Conservation (phyloP, 2,888 invertebrate genomes). For the Pterobdella sp. region DNA sequence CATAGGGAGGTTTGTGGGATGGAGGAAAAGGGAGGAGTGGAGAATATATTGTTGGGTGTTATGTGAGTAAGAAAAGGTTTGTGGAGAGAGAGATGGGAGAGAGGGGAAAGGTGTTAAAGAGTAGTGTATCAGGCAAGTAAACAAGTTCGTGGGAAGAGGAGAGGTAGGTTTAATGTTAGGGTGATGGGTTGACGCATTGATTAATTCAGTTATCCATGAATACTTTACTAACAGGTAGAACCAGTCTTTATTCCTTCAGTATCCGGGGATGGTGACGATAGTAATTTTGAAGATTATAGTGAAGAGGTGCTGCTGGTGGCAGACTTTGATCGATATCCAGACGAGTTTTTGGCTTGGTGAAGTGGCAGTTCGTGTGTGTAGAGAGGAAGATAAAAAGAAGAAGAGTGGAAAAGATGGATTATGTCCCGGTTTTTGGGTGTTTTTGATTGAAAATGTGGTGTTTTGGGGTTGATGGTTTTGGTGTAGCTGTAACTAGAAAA, state of each 20-base stretch:
- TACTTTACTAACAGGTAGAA: constrained; percentile 4
- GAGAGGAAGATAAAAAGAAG: too few relatives aligned
- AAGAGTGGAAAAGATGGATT: too few relatives aligned
- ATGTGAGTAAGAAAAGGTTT: neutral
- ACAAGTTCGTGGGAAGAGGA: too few relatives aligned
- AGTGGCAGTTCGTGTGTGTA: too few relatives aligned
- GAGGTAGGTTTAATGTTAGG: too few relatives aligned
- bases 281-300: constrained; percentile 32
- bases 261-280: constrained; percentile 28
- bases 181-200: too few relatives aligned
- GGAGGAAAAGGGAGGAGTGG: neutral
- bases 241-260: constrained; percentile 17
- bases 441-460: constrained; percentile 11
- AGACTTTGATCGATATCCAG: neutral
- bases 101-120: too few relatives aligned
- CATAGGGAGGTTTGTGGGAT: constrained; percentile 20
- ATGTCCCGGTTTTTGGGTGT: too few relatives aligned
- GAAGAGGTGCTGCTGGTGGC: constrained; percentile 24
- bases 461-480: too few relatives aligned
- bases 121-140: too few relatives aligned
- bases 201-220: neutral
- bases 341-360: constrained; percentile 22
- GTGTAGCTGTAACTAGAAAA: too few relatives aligned
- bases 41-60: neutral
- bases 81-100: neutral